Conservation (phyloP, 1,140 invertebrate species). For the Helicoverpa armigera region DNA sequence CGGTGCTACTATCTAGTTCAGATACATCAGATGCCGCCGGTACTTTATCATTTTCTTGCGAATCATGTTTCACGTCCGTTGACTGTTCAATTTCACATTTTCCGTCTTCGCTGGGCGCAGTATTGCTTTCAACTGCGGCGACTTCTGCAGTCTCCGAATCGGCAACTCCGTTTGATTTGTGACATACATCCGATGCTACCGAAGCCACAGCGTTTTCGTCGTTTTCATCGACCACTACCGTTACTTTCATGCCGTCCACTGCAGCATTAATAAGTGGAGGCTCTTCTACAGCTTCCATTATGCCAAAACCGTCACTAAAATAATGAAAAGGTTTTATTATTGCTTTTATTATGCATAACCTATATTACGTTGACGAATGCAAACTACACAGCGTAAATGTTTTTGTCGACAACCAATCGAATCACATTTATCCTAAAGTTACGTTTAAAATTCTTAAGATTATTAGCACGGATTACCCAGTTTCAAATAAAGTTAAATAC, state of each 20-base stretch:
- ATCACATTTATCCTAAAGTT: background rate
- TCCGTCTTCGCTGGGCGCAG: conserved; percentile 6
- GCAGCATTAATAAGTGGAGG: conserved; percentile 54
- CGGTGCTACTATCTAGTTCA: background rate
- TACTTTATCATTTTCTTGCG: background rate
- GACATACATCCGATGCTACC: conserved; percentile 67
- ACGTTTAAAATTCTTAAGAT: background rate
- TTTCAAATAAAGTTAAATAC: conserved; percentile 12
- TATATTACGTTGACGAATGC: conserved; percentile 41
- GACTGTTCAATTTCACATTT: conserved; percentile 23
- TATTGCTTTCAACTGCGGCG: conserved; percentile 10
- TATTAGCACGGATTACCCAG: conserved; percentile 21
- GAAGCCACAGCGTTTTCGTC: conserved; percentile 58
- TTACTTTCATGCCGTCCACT: conserved; percentile 63
- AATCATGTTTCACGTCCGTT: background rate
- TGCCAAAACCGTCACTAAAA: conserved; percentile 45
- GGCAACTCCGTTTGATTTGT: conserved; percentile 76
- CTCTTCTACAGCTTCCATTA: conserved; percentile 78
- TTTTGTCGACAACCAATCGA: too few species aligned
- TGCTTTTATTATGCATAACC: conserved; percentile 33
- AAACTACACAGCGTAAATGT: background rate
- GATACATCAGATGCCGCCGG: background rate
- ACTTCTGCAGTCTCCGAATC: conserved; percentile 49
- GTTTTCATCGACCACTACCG: conserved; percentile 44
- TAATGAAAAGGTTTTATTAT: conserved; percentile 28